These are phyloP conservation scores for Mythimna pallens DNA, from an alignment of 2,888 invertebrate species.

Conservation along the genomic window DNA sequence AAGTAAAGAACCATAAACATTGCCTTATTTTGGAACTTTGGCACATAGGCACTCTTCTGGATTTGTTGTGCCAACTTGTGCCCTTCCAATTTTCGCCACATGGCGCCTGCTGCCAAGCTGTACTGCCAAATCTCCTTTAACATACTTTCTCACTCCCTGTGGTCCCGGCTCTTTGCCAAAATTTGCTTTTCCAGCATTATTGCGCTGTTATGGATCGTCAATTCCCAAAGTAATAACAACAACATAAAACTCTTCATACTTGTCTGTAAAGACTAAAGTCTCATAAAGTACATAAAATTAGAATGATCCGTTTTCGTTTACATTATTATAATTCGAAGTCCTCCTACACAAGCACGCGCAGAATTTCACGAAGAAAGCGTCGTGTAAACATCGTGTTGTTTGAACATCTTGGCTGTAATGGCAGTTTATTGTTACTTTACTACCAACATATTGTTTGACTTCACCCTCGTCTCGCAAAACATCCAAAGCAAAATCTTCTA, in stretches of 20 bases:
- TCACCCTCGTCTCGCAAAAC: conserved; percentile 27
- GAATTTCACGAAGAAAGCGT: conserved; percentile 21
- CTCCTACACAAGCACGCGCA: conserved; percentile 23
- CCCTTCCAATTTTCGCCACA: conserved; percentile 19
- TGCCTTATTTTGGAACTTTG: conserved; percentile 22
- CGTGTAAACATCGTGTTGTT: conserved; percentile 41
- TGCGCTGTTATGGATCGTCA: not conserved
- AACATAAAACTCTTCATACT: conserved; percentile 14
- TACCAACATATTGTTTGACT: conserved; percentile 30
- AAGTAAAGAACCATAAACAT: not conserved
- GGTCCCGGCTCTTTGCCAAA: conserved; percentile 22
- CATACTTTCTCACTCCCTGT: not conserved
- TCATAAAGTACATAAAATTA: conserved; percentile 31
- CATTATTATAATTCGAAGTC: conserved; percentile 21
- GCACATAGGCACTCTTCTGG: conserved; percentile 9
- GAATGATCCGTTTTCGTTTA: conserved; percentile 33
- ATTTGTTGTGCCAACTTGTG: conserved; percentile 23
- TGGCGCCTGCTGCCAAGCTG: conserved; percentile 34
- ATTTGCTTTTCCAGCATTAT: conserved; percentile 16
- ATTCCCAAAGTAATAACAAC: conserved; percentile 6
- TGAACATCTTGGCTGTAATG: conserved; percentile 35
- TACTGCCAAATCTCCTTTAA: conserved; percentile 35
- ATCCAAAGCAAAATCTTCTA: conserved; percentile 34
- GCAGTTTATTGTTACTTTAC: conserved; percentile 41
- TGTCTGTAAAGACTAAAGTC: conserved; percentile 14